Conservation (phyloP, 1,140 invertebrate genomes). For the Mya arenaria region DNA sequence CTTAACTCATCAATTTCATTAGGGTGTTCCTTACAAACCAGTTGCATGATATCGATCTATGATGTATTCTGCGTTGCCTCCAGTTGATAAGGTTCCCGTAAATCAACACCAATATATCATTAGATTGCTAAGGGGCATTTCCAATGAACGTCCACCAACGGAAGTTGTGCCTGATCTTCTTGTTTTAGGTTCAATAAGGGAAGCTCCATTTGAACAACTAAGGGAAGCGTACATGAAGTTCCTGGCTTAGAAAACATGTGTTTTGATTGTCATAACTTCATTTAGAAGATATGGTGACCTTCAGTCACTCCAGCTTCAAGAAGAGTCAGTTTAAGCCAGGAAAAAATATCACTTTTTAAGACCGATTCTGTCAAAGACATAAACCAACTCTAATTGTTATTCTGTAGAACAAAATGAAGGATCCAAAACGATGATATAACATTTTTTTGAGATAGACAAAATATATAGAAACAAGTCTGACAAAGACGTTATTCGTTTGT, state of each 20-base stretch:
- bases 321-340: background rate
- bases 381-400: background rate
- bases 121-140: conserved; percentile 1
- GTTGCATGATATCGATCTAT: conserved; percentile 23
- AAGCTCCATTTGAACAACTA: conserved; percentile 11
- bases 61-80: background rate
- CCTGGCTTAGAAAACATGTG: conserved; percentile 7
- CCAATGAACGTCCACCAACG: conserved; percentile 13
- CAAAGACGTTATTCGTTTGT: too few relatives aligned
- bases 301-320: background rate
- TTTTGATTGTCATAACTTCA: conserved; percentile 13
- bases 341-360: conserved; percentile 1
- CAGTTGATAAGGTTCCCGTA: background rate
- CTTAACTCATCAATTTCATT: background rate
- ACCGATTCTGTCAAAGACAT: background rate
- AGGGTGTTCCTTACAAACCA: background rate
- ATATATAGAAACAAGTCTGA: too few relatives aligned
- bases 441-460: too few relatives aligned
- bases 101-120: background rate
- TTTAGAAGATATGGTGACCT: conserved; percentile 20
- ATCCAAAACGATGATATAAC: too few relatives aligned
- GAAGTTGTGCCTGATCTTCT: conserved; percentile 9
- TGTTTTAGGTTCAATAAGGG: conserved; percentile 6
- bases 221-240: background rate
- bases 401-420: too few relatives aligned